phyloP scores from a whole-genome alignment of 2,888 invertebrate species.

The Invenusta paracnida region DNA sequence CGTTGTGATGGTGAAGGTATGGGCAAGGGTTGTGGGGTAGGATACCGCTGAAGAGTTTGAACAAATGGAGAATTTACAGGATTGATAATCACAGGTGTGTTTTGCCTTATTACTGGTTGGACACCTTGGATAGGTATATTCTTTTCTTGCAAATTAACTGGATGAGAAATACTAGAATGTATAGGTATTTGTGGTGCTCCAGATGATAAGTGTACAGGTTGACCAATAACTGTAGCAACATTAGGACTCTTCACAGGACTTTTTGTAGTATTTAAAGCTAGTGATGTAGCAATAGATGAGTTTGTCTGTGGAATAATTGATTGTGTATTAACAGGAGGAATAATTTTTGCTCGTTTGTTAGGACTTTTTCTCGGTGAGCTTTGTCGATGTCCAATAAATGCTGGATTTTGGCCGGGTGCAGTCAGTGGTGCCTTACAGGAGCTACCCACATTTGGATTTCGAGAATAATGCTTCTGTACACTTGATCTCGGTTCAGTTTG shows the following conservation, averaged over 20 bases:
- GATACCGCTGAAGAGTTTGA: background rate
- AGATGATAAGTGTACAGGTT: background rate
- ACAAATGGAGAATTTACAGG: background rate
- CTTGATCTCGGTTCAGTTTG: background rate
- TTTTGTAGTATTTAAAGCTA: background rate
- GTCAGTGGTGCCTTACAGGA: conserved; percentile 5
- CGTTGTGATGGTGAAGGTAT: conserved; percentile 4
- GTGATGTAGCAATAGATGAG: background rate
- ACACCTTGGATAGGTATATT: background rate
- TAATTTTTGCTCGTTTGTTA: background rate
- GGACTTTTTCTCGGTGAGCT: background rate
- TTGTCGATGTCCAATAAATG: conserved; percentile 16
- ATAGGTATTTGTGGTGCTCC: background rate
- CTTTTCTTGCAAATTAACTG: background rate
- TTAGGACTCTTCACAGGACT: background rate
- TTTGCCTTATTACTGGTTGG: background rate
- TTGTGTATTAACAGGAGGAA: background rate
- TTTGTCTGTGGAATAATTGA: background rate
- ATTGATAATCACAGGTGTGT: background rate
- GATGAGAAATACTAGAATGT: background rate
- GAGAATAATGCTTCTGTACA: conserved; percentile 8
- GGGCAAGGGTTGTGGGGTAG: background rate
- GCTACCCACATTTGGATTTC: background rate
- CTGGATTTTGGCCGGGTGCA: background rate
- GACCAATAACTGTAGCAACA: background rate